Evolutionary conservation across 1,140 invertebrate species (phyloP).

Genomic region (Campoletis sonorensis): DNA sequence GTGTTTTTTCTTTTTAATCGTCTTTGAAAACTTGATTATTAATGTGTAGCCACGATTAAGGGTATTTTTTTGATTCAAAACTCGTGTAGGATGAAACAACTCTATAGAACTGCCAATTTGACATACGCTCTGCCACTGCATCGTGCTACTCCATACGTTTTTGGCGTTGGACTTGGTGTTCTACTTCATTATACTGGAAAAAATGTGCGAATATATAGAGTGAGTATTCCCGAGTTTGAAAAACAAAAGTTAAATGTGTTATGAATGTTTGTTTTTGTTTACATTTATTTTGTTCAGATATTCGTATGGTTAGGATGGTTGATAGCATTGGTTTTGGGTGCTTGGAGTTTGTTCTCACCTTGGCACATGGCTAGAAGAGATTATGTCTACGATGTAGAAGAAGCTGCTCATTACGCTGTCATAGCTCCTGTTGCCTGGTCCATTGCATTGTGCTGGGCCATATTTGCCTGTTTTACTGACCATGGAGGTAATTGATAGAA

Average conservation of each 20-base stretch:
- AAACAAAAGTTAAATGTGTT: too few species aligned
- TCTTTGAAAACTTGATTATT: not conserved
- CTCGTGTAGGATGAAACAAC: constrained; percentile 78
- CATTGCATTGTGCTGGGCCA: constrained; percentile 80
- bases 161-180: constrained; percentile 80
- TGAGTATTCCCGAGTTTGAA: constrained; percentile 49
- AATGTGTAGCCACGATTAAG: too few species aligned
- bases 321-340: constrained; percentile 73
- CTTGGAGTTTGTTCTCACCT: constrained; percentile 80
- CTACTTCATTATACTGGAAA: constrained; percentile 77
- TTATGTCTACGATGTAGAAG: constrained; percentile 79
- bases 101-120: constrained; percentile 82
- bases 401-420: constrained; percentile 81
- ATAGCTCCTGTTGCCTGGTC: constrained; percentile 81
- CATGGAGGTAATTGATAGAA: constrained; percentile 74
- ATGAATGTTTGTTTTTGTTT: constrained; percentile 6
- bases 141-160: constrained; percentile 81
- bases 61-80: constrained; percentile 26
- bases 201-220: constrained; percentile 72
- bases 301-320: constrained; percentile 78
- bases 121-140: constrained; percentile 80
- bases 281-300: constrained; percentile 70
- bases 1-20: constrained; percentile 17
- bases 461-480: constrained; percentile 80
- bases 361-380: constrained; percentile 77